Percentiles rank a stretch among this genome's conserved stretches.
Evolutionary conservation across 2,113 vertebrate genomes (phyloP).

Genomic region (Neodontobutis hainanensis): DNA sequence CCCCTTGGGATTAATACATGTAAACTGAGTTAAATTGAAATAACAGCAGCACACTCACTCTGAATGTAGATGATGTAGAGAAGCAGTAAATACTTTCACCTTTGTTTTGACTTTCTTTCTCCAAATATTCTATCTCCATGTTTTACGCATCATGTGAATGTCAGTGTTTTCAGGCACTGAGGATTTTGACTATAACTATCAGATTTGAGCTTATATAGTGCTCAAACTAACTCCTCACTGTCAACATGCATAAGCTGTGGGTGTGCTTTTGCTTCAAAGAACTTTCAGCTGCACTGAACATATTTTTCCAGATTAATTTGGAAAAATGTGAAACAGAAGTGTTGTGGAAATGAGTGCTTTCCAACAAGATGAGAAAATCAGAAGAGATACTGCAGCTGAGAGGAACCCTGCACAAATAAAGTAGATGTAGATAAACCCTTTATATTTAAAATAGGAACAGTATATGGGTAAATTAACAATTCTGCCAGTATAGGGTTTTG

Average conservation of each 20-base stretch:
- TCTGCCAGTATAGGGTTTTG: neutral
- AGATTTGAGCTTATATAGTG: too few species aligned
- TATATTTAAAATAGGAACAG: neutral
- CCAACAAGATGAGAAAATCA: neutral
- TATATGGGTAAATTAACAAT: neutral
- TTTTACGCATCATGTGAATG: too few species aligned
- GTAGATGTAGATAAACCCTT: neutral
- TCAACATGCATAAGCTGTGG: neutral
- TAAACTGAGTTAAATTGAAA: too few species aligned
- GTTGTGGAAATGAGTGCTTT: neutral
- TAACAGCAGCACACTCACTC: too few species aligned
- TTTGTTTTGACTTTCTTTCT: too few species aligned
- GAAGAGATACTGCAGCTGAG: neutral
- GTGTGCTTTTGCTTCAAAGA: neutral
- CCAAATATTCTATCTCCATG: too few species aligned
- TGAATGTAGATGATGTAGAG: too few species aligned
- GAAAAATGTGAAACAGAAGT: too few species aligned
- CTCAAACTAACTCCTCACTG: neutral
- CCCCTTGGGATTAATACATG: too few species aligned
- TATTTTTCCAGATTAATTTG: neutral
- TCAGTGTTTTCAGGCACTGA: too few species aligned
- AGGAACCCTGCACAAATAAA: slow-evolving; percentile 5
- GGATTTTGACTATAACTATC: too few species aligned
- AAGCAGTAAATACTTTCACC: too few species aligned
- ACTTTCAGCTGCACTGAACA: neutral